Evolutionary conservation across 2,888 invertebrate genomes (phyloP), one percentile per base, ranked within the genome.

Genomic region (Sarcophaga variegata): DNA sequence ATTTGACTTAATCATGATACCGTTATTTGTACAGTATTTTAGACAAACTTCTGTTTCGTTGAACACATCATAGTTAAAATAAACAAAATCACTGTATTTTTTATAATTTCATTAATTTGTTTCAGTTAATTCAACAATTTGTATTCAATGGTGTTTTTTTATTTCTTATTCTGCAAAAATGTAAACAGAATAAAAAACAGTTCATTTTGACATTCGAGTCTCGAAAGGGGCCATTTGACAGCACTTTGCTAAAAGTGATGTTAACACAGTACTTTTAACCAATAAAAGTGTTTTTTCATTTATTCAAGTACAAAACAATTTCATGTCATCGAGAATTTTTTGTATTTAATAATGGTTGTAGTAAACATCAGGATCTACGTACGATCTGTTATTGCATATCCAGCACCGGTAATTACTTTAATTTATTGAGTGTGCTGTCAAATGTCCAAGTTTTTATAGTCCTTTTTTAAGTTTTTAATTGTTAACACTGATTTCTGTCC

Each of bases 201-300:
- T 10, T 20, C 22, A 54, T 49, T 66, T 66, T 69, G 59, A 45
- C 60, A 60, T 77, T 77, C 54, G 67, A 37, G 60, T 27, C 37
- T 69, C 27, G 54, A 54, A 14, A 5, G 14, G 17, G 54, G 4
- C 54, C 10, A 54, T 1, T 54, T 54, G 54, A 54, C 54, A 54
- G 54, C 10, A 4, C 4, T 14, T 54, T 14, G 5, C 17, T 54
- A 4, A 4, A 12, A 54, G 54, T 14, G 54, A 14, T 12, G 54
- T 54, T 37, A 37, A 37, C 37, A 37, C 8, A 2, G 37, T 37
- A 2, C 2, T 37, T 37, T 37, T 37, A 37, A 37, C 37, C 2
- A 37, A 2, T 37, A 37, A 10, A 37, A 2, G 8, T 10, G 8
- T 10, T 37, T 37, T 37, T 10, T 10, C 6, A 37, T 37, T 8